phyloP scores from a whole-genome alignment of 2,797 vertebrate species.

The Erethizon dorsatum region DNA sequence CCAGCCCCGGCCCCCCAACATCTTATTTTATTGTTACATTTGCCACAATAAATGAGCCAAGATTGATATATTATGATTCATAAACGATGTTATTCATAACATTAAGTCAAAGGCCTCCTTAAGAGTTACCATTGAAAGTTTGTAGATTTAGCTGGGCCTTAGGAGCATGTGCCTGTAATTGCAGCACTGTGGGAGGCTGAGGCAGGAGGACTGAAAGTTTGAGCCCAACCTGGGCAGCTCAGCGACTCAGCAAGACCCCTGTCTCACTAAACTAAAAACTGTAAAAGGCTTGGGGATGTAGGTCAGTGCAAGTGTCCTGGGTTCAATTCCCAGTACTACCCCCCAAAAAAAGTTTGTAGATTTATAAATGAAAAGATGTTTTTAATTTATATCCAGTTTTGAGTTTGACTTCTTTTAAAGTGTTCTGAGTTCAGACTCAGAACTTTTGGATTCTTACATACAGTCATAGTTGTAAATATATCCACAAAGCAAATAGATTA shows the following conservation, averaged over 20 bases:
- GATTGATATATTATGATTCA: neutral
- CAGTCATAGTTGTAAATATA: neutral
- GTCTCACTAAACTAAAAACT: neutral
- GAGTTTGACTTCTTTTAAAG: neutral
- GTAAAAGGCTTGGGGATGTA: neutral
- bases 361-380: neutral
- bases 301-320: neutral
- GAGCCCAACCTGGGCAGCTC: neutral
- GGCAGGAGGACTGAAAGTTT: neutral
- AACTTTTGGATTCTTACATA: neutral
- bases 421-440: neutral
- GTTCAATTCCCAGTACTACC: neutral
- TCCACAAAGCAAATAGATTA: neutral
- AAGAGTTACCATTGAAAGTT: slow-evolving; percentile 18
- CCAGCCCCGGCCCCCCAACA: neutral
- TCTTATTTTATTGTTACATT: neutral
- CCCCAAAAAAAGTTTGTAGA: neutral
- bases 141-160: neutral
- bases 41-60: neutral
- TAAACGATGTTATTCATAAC: neutral
- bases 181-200: no score
- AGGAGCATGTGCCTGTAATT: neutral
- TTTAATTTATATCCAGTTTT: neutral
- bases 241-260: neutral
- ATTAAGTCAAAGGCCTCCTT: neutral